phyloP scores from a whole-genome alignment of 2,113 vertebrate genomes.

The human region DNA sequence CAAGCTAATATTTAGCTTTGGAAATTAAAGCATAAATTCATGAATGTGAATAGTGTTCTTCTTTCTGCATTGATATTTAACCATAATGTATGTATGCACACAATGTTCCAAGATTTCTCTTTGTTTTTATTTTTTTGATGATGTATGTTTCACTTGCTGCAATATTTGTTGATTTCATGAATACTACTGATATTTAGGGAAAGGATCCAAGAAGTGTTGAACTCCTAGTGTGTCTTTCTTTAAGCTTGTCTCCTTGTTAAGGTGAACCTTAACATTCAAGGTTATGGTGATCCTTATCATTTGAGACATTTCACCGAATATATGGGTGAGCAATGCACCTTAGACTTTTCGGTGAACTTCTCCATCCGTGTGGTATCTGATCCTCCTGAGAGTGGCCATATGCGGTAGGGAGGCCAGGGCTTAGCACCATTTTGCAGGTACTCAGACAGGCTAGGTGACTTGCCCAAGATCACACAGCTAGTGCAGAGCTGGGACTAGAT shows the following conservation, averaged over 20 bases:
- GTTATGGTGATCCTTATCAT: background rate
- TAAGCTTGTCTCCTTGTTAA: background rate
- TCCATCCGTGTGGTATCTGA: background rate
- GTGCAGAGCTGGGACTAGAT: background rate
- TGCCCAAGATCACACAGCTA: background rate
- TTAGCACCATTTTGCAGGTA: background rate
- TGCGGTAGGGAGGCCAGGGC: no score
- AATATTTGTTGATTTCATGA: conserved; percentile 20
- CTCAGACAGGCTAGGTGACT: background rate
- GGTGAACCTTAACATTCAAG: background rate
- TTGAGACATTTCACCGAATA: background rate
- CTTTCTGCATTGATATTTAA: conserved; percentile 21
- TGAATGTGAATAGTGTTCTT: conserved; percentile 39
- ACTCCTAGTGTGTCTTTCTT: background rate
- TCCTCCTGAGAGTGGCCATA: background rate
- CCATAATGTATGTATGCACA: background rate
- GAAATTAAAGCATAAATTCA: conserved; percentile 38
- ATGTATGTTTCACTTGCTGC: background rate
- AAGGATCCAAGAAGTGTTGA: background rate
- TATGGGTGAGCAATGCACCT: background rate
- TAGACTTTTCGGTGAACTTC: background rate
- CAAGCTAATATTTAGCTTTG: conserved; percentile 58
- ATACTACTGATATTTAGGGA: background rate
- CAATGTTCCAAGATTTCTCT: conserved; percentile 20
- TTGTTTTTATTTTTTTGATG: background rate